Evolutionary conservation across 2,113 vertebrate genomes (phyloP), one percentile per base, ranked within the genome.

Genomic region (Equus przewalskii): DNA sequence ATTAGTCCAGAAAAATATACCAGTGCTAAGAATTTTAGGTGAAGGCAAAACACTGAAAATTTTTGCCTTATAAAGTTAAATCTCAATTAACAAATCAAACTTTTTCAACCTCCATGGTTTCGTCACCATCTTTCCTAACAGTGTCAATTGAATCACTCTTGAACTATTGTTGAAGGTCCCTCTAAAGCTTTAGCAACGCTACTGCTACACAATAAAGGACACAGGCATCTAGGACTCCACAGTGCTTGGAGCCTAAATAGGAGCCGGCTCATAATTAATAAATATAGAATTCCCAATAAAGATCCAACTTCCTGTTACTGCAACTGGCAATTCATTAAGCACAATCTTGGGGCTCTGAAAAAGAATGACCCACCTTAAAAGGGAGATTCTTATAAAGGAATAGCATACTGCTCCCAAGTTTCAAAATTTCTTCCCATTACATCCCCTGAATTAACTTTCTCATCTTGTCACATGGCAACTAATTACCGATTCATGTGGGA

Each of bases 391-490:
- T 33, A 24, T 56, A 64, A 76, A 90, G n/a, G 24, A 30, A 85
- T 3, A 36, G n/a, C 15, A 82, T 26, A 78, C 10, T 21, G 33
- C 46, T 58, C 46, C 7, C 28, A 56, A 51, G 46, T 24, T 93
- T 62, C 76, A 75, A 81, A 81, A 54, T 33, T 69, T 82, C n/a
- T 88, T 84, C 67, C 75, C n/a, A 86, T 67, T 81, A 75, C 5
- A 81, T 33, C 22, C 80, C 44, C 49, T 80, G 65, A 67, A 72
- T 94, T 96, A 96, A 96, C 28, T 69, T 94, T 75, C 30, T 58
- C 51, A 76, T 87, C 62, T 26, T 46, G 44, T 82, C 49, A 80
- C 49, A 95, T 3, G 60, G 51, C 30, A 84, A n/a, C 60, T 62
- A 84, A 62, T 81, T 26, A 85, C 9, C 86, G 36, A 76, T 86